Conservation (phyloP, 2,888 invertebrate species). For the Chrysolina americana region DNA sequence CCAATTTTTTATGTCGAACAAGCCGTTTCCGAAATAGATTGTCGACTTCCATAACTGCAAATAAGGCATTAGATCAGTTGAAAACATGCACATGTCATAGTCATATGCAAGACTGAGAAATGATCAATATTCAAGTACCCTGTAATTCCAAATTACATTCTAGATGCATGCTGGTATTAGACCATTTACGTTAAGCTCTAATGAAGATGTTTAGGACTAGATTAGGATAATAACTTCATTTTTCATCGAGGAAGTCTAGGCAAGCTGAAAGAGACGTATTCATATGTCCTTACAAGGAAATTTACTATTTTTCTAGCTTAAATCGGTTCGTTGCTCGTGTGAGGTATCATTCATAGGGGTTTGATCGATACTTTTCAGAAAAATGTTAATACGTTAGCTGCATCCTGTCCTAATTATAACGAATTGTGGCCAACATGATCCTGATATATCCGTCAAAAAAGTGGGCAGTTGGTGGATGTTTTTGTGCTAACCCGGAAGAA, state of each 20-base stretch:
- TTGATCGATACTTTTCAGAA: not conserved
- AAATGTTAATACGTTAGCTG: not conserved
- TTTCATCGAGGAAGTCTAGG: not conserved
- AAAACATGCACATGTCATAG: not conserved
- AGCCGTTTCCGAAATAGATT: not conserved
- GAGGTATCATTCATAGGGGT: not conserved
- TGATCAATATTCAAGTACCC: slow-evolving; percentile 4
- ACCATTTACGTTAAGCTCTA: not conserved
- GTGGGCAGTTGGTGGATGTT: not conserved
- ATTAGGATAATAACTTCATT: not conserved
- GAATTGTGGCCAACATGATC: slow-evolving; percentile 3
- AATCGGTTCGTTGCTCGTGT: not conserved
- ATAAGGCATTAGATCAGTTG: not conserved
- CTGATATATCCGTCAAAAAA: not conserved
- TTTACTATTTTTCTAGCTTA: not conserved
- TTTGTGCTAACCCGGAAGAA: not conserved
- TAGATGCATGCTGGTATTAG: not conserved
- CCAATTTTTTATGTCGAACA: not conserved
- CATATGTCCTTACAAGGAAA: not conserved
- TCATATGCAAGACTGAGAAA: not conserved
- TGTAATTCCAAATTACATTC: not conserved
- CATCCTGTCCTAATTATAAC: not conserved
- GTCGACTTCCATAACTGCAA: not conserved
- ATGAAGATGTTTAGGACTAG: slow-evolving; percentile 1
- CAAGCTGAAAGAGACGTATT: not conserved